Evolutionary conservation across 2,113 vertebrate genomes (phyloP).

Genomic region (Psilopogon haemacephalus): DNA sequence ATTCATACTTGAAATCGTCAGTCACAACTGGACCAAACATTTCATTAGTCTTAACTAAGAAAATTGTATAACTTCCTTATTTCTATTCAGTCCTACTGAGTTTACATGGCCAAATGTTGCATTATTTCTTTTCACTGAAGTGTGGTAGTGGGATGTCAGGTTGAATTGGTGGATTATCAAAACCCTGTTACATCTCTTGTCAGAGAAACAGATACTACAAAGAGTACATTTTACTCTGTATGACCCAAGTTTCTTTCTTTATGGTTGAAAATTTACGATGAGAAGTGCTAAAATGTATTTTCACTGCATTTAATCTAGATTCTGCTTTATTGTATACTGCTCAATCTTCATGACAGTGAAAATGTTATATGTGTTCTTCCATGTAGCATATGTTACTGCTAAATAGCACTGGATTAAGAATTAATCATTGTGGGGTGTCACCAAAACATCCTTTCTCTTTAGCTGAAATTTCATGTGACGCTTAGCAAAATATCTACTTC

Average conservation of each 20-base stretch:
- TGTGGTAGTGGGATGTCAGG: not conserved
- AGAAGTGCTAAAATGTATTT: not conserved
- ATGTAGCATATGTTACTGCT: not conserved
- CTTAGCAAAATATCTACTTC: not conserved
- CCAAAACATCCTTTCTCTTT: not conserved
- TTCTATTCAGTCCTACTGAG: not conserved
- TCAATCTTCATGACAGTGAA: not conserved
- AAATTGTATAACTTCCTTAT: not conserved
- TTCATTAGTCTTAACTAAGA: not conserved
- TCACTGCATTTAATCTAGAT: not conserved
- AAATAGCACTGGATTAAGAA: not conserved
- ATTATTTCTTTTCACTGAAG: not conserved
- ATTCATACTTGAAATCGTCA: not conserved
- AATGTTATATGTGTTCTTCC: not conserved
- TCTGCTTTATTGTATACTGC: not conserved
- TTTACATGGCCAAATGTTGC: not conserved
- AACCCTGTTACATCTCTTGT: not conserved
- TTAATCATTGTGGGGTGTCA: not conserved
- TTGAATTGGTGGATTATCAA: not conserved
- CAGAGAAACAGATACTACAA: not conserved
- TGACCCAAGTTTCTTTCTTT: not conserved
- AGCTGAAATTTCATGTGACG: not conserved
- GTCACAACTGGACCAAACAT: not conserved
- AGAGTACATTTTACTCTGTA: not conserved
- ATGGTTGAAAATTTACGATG: not conserved